These are phyloP conservation scores for Cremastobaeus sp. DNA, from an alignment of 2,888 invertebrate genomes.

Conservation along the genomic window DNA sequence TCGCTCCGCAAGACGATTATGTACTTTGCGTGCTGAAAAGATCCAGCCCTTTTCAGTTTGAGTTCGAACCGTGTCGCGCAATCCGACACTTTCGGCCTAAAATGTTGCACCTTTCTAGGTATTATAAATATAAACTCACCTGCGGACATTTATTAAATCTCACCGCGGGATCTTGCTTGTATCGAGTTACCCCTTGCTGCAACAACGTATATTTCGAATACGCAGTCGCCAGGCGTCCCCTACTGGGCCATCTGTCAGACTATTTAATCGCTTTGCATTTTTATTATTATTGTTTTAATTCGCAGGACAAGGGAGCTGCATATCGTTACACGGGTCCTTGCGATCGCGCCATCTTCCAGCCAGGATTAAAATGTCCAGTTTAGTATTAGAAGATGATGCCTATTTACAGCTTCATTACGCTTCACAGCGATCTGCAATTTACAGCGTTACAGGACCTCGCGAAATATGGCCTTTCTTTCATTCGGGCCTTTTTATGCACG, in stretches of 20 bases:
- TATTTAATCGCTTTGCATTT: conserved; percentile 32
- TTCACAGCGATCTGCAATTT: background rate
- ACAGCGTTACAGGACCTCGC: too few species aligned
- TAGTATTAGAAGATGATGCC: background rate
- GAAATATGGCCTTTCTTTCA: too few species aligned
- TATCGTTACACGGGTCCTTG: background rate
- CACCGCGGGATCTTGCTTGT: conserved; percentile 68
- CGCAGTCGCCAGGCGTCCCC: conserved; percentile 27
- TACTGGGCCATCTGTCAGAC: conserved; percentile 35
- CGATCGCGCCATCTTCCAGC: background rate
- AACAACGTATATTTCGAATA: conserved; percentile 26
- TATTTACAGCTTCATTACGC: conserved; percentile 10
- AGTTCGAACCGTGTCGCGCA: conserved; percentile 45
- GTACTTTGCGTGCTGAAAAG: conserved; percentile 50
- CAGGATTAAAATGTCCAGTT: conserved; percentile 7
- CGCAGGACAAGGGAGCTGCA: background rate
- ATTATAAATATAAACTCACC: conserved; percentile 61
- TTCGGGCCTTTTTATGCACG: too few species aligned
- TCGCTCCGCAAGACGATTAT: conserved; percentile 56
- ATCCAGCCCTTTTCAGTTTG: conserved; percentile 53
- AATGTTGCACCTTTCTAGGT: conserved; percentile 52
- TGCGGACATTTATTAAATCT: conserved; percentile 75
- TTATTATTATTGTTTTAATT: conserved; percentile 44
- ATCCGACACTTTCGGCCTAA: conserved; percentile 50
- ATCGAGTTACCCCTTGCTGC: conserved; percentile 60